A percentile compares a stretch with the other conserved stretches of the same genome.
phyloP scores from a whole-genome alignment of 2,888 invertebrate genomes.

The Dendrolimus pini region DNA sequence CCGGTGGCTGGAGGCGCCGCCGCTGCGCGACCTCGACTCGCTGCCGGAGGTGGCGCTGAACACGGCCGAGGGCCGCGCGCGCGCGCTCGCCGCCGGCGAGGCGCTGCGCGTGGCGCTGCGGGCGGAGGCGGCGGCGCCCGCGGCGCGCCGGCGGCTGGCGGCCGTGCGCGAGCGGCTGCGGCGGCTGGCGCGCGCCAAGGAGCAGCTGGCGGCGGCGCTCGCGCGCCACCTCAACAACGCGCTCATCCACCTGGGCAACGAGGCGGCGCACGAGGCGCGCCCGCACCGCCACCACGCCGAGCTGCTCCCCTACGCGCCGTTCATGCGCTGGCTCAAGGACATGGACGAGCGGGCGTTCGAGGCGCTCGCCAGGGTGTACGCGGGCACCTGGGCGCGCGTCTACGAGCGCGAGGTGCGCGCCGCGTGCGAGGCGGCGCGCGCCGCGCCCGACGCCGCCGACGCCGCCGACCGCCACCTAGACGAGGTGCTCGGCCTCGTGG shows the following conservation, averaged over 20 bases:
- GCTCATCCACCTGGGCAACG: constrained; percentile 92
- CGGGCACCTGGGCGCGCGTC: constrained; percentile 87
- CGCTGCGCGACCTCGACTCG: constrained; percentile 45
- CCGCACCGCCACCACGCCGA: constrained; percentile 89
- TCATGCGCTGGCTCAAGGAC: constrained; percentile 94
- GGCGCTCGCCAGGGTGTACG: constrained; percentile 88
- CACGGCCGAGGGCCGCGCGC: constrained; percentile 40
- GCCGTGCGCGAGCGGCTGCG: constrained; percentile 50
- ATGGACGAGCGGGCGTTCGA: constrained; percentile 90
- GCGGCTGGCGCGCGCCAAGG: constrained; percentile 42
- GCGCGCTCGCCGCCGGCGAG: constrained; percentile 38
- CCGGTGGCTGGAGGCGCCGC: constrained; percentile 53
- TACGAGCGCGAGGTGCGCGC: constrained; percentile 90
- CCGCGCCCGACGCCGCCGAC: constrained; percentile 39
- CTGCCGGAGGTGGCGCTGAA: constrained; percentile 43
- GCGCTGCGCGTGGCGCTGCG: constrained; percentile 33
- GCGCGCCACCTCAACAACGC: constrained; percentile 95
- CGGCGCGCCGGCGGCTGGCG: constrained; percentile 37
- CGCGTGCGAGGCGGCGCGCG: constrained; percentile 86
- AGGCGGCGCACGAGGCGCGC: constrained; percentile 42
- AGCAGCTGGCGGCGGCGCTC: constrained; percentile 81
- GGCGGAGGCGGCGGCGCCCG: constrained; percentile 21
- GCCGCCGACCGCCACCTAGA: constrained; percentile 40
- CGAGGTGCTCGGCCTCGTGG: constrained; percentile 88
- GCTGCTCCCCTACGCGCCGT: constrained; percentile 89